Percentiles rank a stretch among this genome's conserved stretches.
phyloP scores from a whole-genome alignment of 2,888 invertebrate genomes.

The Drosophila hamatofila region DNA sequence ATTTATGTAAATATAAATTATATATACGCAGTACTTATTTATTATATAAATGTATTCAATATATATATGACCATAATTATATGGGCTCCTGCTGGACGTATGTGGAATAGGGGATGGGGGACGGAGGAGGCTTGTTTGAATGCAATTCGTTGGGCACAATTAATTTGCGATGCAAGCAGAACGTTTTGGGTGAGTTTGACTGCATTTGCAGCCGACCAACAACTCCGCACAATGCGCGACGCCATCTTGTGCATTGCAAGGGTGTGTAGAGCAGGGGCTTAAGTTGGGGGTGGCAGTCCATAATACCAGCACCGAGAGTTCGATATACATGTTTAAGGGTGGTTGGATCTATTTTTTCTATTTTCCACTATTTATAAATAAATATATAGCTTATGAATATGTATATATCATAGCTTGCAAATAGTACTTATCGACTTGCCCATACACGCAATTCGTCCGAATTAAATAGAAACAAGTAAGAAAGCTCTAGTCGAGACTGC shows the following conservation, averaged over 20 bases:
- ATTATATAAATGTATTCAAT: too few species aligned
- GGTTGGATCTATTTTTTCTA: background rate
- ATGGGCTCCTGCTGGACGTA: background rate
- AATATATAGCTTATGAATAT: too few species aligned
- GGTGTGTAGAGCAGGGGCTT: background rate
- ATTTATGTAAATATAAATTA: too few species aligned
- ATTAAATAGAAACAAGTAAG: too few species aligned
- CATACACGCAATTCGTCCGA: too few species aligned
- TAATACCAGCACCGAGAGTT: background rate
- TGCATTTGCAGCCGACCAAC: background rate
- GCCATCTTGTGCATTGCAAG: conserved; percentile 9
- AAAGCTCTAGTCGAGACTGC: too few species aligned
- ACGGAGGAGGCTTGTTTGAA: background rate
- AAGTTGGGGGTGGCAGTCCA: background rate
- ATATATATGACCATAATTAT: background rate
- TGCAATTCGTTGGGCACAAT: conserved; percentile 7
- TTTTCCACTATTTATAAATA: background rate
- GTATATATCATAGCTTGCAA: too few species aligned
- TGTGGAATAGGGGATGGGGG: background rate
- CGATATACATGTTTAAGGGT: conserved; percentile 1
- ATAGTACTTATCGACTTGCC: too few species aligned
- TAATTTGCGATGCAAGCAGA: conserved; percentile 4
- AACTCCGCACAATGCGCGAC: background rate
- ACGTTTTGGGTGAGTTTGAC: background rate
- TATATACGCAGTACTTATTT: too few species aligned